Percentiles rank a stretch among this genome's conserved stretches.
Conservation (phyloP, 2,113 vertebrate genomes). For the Microtus pennsylvanicus region DNA sequence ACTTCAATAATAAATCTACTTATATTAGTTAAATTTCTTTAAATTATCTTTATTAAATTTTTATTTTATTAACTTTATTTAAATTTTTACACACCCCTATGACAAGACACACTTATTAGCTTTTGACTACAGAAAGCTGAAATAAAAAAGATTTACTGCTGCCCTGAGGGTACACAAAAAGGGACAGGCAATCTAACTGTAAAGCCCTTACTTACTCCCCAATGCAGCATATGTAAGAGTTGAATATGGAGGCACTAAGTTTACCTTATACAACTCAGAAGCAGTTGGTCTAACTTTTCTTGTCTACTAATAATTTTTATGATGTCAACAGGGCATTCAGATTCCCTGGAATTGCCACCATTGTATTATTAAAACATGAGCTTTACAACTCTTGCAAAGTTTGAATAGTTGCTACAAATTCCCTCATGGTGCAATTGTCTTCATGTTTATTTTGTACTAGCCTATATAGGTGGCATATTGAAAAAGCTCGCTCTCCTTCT, state of each 20-base stretch:
- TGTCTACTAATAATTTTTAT: background rate
- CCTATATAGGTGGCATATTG: background rate
- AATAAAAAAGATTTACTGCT: background rate
- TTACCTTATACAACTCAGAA: background rate
- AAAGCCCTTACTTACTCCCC: background rate
- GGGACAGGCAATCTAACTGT: background rate
- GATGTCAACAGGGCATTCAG: background rate
- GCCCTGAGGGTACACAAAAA: background rate
- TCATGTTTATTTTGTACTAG: background rate
- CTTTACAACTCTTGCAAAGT: background rate
- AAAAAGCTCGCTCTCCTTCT: background rate
- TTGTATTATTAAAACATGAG: background rate
- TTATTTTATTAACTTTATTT: background rate
- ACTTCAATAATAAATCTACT: background rate
- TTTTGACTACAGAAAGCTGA: background rate
- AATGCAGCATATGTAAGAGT: background rate
- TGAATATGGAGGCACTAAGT: background rate
- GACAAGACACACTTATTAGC: background rate
- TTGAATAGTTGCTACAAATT: background rate
- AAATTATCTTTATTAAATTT: too few relatives aligned
- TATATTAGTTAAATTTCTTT: background rate
- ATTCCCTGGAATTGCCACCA: background rate
- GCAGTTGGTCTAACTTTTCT: background rate
- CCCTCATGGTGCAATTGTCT: background rate
- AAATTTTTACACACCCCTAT: background rate